phyloP scores from a whole-genome alignment of 2,888 invertebrate genomes.

The Himalopsyche anomala region DNA sequence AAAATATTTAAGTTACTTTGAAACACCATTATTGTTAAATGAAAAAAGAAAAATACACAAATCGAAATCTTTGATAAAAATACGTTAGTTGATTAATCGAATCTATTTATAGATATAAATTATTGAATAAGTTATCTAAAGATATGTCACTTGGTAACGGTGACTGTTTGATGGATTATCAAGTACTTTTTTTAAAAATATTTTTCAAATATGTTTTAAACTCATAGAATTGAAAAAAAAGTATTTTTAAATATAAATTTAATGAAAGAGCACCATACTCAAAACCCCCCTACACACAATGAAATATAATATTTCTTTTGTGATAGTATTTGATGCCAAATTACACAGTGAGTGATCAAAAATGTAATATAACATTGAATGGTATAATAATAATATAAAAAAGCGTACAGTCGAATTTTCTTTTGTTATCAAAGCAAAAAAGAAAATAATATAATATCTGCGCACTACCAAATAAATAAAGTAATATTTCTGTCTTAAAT shows the following conservation, averaged over 20 bases:
- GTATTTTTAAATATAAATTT: neutral
- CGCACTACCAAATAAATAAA: conserved; percentile 9
- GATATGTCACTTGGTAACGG: no score
- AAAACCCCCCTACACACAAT: neutral
- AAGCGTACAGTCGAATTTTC: conserved; percentile 3
- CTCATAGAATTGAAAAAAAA: no score
- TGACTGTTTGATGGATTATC: no score
- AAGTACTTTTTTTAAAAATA: no score
- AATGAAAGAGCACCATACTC: neutral
- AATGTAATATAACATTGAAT: conserved; percentile 22
- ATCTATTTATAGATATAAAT: no score
- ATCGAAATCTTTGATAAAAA: no score
- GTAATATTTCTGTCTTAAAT: conserved; percentile 18
- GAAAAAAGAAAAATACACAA: no score
- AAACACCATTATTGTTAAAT: no score
- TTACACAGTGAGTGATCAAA: conserved; percentile 34
- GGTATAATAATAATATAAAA: conserved; percentile 23
- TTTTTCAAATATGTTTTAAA: no score
- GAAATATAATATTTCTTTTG: neutral
- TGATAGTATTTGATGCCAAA: conserved; percentile 22
- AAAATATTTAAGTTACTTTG: no score
- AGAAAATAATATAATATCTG: conserved; percentile 23
- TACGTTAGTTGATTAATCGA: no score
- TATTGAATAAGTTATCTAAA: no score
- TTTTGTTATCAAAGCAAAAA: conserved; percentile 21